Evolutionary conservation across 2,797 vertebrate genomes (phyloP), one percentile per base, ranked within the genome.

Genomic region (Eidolon dupreanum): DNA sequence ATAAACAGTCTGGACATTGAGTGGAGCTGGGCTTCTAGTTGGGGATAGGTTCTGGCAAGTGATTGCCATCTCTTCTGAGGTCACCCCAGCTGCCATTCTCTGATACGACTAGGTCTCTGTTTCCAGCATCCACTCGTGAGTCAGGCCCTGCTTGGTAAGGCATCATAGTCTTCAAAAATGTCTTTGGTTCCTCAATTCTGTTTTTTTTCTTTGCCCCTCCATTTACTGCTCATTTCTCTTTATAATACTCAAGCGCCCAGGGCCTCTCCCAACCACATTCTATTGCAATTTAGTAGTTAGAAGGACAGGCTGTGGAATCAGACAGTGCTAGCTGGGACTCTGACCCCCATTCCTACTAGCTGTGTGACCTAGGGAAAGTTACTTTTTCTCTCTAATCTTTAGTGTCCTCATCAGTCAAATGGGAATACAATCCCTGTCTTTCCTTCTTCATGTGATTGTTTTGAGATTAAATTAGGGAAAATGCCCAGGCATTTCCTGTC

Each of bases 401-500:
- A 55, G 17, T 19, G 33, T 43, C 38, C 41, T 83, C 31, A 16
- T 41, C 31, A 49, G 57, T 46, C 46, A 65, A 26, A 73, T 10
- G 41, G 88, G 33, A 93, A 63, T 17, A 85, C 43, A 74, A 73
- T 49, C 22, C 46, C 10, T 77, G 51, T 63, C 41, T 26, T 86
- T 28, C 71, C 75, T 73, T 92, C 41, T 91, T 84, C 57, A 46
- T 57, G 12, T 63, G 41, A 33, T 71, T 84, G 41, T 28, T 89
- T 46, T 75, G 84, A 79, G 53, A 86, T 51, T 81, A 75, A 94
- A 81, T 65, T 91, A 79, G 68, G 61, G 41, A 61, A 92, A 81
- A 79, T 55, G 28, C n/a, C 57, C 49, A 89, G 31, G 41, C 24
- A 31, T 12, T 28, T 15, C 68, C 59, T 63, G 66, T 16, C 17